Percentiles rank a stretch among this genome's conserved stretches.
These are phyloP conservation scores for Ceratina japonica DNA, from an alignment of 1,140 invertebrate species.

Conservation along the genomic window DNA sequence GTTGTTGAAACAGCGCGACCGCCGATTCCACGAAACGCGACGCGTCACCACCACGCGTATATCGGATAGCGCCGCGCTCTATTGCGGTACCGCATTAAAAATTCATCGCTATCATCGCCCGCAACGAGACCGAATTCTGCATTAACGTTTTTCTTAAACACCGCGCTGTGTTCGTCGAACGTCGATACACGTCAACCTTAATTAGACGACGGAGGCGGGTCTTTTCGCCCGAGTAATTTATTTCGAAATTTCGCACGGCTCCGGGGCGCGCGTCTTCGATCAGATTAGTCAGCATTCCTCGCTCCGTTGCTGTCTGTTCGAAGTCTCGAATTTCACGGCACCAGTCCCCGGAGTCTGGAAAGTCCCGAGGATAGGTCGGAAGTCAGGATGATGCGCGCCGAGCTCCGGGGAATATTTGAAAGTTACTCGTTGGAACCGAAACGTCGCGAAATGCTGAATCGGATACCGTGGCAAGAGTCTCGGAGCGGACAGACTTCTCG, in stretches of 20 bases:
- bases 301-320: not conserved
- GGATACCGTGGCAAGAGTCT: not conserved
- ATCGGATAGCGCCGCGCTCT: slow-evolving; percentile 5
- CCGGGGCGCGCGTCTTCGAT: not conserved
- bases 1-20: not conserved
- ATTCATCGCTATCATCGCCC: not conserved
- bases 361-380: slow-evolving; percentile 3
- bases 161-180: slow-evolving; percentile 1
- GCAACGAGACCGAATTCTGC: not conserved
- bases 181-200: not conserved
- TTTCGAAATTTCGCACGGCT: not conserved
- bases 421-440: slow-evolving; percentile 3
- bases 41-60: not conserved
- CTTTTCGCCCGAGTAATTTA: not conserved
- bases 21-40: not conserved
- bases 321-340: not conserved
- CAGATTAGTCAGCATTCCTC: not conserved
- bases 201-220: not conserved
- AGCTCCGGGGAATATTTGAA: slow-evolving; percentile 18
- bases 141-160: not conserved
- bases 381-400: not conserved
- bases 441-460: slow-evolving; percentile 12
- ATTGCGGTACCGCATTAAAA: slow-evolving; percentile 22
- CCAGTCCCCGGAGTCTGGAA: not conserved
- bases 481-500: not conserved